Evolutionary conservation across 2,113 vertebrate genomes (phyloP).

Genomic region (Psammodynastes pulverulentus): DNA sequence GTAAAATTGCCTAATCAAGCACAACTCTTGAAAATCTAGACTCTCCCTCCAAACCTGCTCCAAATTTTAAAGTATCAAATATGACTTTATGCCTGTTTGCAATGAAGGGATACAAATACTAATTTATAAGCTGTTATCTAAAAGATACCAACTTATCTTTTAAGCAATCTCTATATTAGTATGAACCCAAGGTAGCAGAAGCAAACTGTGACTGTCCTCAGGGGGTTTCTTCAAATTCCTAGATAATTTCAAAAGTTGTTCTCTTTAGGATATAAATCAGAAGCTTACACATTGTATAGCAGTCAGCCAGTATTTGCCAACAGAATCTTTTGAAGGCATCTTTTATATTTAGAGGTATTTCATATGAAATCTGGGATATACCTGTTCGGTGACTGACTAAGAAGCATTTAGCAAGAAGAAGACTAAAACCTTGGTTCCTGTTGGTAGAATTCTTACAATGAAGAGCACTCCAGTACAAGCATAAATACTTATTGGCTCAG

Average conservation of each 20-base stretch:
- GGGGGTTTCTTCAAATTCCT: conserved; percentile 22
- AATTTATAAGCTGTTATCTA: not conserved
- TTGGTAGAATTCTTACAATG: not conserved
- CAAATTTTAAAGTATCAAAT: no score
- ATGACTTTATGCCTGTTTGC: not conserved
- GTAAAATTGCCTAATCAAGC: no score
- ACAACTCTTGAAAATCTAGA: no score
- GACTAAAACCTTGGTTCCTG: not conserved
- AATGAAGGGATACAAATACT: not conserved
- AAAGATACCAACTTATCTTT: no score
- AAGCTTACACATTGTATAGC: no score
- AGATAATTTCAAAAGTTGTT: conserved; percentile 19
- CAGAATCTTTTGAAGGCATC: no score
- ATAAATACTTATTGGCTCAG: not conserved
- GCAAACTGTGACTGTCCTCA: not conserved
- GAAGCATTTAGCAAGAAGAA: no score
- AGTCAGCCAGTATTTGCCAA: no score
- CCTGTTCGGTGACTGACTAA: no score
- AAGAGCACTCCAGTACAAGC: not conserved
- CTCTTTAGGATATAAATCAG: not conserved
- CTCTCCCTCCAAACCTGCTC: no score
- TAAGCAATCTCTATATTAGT: not conserved
- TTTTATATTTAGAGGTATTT: no score
- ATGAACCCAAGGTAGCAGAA: not conserved
- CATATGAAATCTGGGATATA: no score